phyloP scores from a whole-genome alignment of 2,113 vertebrate species.

The Benitochromis conjunctus region DNA sequence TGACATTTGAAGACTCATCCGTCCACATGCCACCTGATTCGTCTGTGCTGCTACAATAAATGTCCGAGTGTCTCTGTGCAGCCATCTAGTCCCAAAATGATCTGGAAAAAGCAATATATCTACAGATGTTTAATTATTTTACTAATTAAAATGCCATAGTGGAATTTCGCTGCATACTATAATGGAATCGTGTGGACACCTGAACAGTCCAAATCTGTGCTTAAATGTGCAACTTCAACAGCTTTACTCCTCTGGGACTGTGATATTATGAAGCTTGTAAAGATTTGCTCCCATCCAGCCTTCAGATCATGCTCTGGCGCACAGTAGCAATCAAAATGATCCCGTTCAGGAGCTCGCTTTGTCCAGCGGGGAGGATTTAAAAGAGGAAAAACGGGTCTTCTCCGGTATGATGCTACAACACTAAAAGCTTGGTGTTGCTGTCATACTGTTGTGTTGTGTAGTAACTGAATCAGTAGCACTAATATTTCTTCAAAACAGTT shows the following conservation, averaged over 20 bases:
- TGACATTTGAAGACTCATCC: slow-evolving; percentile 23
- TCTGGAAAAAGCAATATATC: background rate
- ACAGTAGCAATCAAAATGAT: background rate
- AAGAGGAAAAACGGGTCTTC: background rate
- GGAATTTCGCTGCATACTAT: background rate
- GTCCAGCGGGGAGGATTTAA: background rate
- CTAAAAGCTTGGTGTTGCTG: background rate
- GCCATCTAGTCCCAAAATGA: background rate
- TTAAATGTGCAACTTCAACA: background rate
- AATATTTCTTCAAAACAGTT: background rate
- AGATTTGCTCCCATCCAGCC: background rate
- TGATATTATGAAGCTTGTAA: background rate
- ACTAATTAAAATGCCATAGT: background rate
- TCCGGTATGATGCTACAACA: background rate
- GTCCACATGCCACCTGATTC: background rate
- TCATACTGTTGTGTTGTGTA: background rate
- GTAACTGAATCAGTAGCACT: background rate
- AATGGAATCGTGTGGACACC: background rate
- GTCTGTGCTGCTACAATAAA: background rate
- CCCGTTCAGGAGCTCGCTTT: background rate
- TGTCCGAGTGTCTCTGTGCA: background rate
- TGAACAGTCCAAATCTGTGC: background rate
- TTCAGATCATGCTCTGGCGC: background rate
- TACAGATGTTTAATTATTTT: background rate
- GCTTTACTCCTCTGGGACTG: background rate